These are phyloP conservation scores for Acipenser ruthenus DNA, from an alignment of 2,797 vertebrate species.

Conservation along the genomic window DNA sequence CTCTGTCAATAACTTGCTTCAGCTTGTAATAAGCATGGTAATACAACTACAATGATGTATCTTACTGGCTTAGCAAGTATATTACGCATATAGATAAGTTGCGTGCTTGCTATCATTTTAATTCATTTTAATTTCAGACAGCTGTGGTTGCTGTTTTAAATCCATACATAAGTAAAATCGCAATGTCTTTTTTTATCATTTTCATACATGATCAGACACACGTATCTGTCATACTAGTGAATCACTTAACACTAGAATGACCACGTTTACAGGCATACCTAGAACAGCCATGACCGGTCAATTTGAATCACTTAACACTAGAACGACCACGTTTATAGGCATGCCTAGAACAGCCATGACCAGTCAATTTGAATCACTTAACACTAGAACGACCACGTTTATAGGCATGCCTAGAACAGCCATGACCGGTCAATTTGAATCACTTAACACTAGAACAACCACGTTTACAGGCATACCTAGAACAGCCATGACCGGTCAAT, in stretches of 20 bases:
- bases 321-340: too few relatives aligned
- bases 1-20: too few relatives aligned
- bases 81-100: not conserved
- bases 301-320: not conserved
- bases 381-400: too few relatives aligned
- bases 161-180: not conserved
- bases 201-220: constrained; percentile 1
- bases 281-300: not conserved
- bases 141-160: not conserved
- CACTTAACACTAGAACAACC: not conserved
- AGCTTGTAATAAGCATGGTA: too few relatives aligned
- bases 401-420: too few relatives aligned
- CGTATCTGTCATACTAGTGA: not conserved
- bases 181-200: not conserved
- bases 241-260: not conserved
- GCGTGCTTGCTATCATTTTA: not conserved
- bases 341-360: too few relatives aligned
- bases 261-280: too few relatives aligned
- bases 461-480: too few relatives aligned
- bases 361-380: not conserved
- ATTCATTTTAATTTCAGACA: constrained; percentile 1
- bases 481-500: too few relatives aligned
- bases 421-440: not conserved
- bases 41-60: too few relatives aligned
- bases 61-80: not conserved